phyloP scores from a whole-genome alignment of 1,140 invertebrate genomes.

The Drosophila takahashii region DNA sequence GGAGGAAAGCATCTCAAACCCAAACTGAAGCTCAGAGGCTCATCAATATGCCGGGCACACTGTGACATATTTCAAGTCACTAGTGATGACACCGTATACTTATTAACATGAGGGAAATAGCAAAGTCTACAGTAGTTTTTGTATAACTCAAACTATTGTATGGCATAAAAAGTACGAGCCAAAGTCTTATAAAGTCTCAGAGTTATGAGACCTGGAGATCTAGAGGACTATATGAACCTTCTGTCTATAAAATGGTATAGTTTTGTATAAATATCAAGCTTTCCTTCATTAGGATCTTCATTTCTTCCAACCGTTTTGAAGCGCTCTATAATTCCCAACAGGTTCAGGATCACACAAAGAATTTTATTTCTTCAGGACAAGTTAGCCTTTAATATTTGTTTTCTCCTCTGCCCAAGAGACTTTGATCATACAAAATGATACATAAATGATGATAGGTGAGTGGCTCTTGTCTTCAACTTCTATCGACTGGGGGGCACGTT shows the following conservation, averaged over 20 bases:
- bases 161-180: not conserved
- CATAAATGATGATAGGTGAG: not conserved
- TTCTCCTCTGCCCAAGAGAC: not conserved
- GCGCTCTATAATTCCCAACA: too few relatives aligned
- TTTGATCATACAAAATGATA: not conserved
- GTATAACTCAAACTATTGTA: too few relatives aligned
- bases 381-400: not conserved
- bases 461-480: constrained; percentile 1
- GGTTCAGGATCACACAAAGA: too few relatives aligned
- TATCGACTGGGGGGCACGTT: constrained; percentile 12
- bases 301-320: too few relatives aligned
- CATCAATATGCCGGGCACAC: constrained; percentile 44
- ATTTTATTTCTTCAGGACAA: not conserved
- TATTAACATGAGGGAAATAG: not conserved
- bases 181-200: too few relatives aligned
- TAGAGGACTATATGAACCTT: too few relatives aligned
- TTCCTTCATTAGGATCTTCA: too few relatives aligned
- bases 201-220: too few relatives aligned
- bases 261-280: too few relatives aligned
- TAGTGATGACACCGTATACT: constrained; percentile 24
- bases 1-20: constrained; percentile 12
- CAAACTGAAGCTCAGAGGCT: constrained; percentile 7
- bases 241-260: too few relatives aligned
- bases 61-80: constrained; percentile 8
- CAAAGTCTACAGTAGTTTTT: not conserved